Evolutionary conservation across 2,888 invertebrate species (phyloP).

Genomic region (Andrena marginata): DNA sequence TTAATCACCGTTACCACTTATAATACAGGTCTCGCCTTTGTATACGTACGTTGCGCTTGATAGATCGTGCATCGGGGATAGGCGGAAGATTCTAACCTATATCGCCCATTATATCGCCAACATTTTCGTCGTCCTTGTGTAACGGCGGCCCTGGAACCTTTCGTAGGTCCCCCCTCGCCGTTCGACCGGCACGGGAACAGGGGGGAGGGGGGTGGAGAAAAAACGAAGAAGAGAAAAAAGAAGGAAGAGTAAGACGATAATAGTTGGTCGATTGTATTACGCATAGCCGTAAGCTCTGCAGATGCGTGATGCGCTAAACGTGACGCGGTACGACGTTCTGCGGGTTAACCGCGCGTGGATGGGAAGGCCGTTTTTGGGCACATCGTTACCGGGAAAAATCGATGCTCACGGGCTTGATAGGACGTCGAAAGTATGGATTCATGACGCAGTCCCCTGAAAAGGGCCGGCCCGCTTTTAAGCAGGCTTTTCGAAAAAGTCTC

Average conservation of each 20-base stretch:
- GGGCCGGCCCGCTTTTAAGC: conserved; percentile 45
- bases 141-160: conserved; percentile 19
- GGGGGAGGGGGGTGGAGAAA: not conserved
- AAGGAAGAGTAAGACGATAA: conserved; percentile 62
- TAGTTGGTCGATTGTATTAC: conserved; percentile 78
- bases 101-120: not conserved
- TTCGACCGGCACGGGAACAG: conserved; percentile 30
- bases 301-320: conserved; percentile 79
- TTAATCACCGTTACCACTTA: not conserved
- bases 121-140: not conserved
- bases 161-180: conserved; percentile 7
- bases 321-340: conserved; percentile 64
- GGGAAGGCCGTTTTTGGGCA: conserved; percentile 42
- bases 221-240: conserved; percentile 33
- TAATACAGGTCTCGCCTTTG: not conserved
- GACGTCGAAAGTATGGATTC: conserved; percentile 55
- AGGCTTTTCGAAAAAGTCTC: conserved; percentile 61
- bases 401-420: conserved; percentile 45
- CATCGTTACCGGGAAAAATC: conserved; percentile 50
- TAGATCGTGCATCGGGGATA: not conserved
- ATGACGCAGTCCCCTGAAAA: conserved; percentile 57
- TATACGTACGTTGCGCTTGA: not conserved
- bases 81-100: conserved; percentile 6
- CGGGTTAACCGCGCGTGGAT: conserved; percentile 22
- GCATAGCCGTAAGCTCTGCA: conserved; percentile 75